Percentiles rank a stretch among this genome's conserved stretches.
These are phyloP conservation scores for Phalloptychus januarius DNA, from an alignment of 2,797 vertebrate genomes.

Conservation along the genomic window DNA sequence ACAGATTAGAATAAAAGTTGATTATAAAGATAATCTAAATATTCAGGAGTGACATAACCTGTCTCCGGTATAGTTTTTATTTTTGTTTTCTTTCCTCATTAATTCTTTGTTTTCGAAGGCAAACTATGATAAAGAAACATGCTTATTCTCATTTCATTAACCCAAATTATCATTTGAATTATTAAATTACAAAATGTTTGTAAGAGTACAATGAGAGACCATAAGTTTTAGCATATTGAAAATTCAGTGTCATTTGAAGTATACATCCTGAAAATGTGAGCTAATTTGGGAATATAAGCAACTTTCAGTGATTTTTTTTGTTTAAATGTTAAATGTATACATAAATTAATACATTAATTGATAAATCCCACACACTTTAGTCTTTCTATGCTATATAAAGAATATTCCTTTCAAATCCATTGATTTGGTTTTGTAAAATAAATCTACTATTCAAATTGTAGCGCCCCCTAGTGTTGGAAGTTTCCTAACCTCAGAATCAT, in stretches of 20 bases:
- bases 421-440: neutral
- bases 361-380: neutral
- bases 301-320: neutral
- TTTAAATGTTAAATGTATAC: too few relatives aligned
- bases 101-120: neutral
- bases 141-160: neutral
- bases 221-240: neutral
- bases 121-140: neutral
- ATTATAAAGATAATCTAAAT: neutral
- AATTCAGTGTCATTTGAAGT: neutral
- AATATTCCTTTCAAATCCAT: neutral
- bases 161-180: neutral
- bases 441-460: neutral
- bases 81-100: neutral
- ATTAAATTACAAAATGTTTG: neutral
- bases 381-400: neutral
- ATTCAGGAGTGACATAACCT: neutral
- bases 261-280: too few relatives aligned
- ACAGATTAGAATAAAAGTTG: neutral
- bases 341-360: too few relatives aligned
- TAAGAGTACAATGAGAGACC: neutral
- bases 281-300: neutral
- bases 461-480: neutral
- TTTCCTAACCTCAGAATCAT: neutral
- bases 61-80: neutral